Percentiles rank a stretch among this genome's conserved stretches.
These are phyloP conservation scores for Podarcis muralis DNA, from an alignment of 2,113 vertebrate genomes.

Conservation along the genomic window DNA sequence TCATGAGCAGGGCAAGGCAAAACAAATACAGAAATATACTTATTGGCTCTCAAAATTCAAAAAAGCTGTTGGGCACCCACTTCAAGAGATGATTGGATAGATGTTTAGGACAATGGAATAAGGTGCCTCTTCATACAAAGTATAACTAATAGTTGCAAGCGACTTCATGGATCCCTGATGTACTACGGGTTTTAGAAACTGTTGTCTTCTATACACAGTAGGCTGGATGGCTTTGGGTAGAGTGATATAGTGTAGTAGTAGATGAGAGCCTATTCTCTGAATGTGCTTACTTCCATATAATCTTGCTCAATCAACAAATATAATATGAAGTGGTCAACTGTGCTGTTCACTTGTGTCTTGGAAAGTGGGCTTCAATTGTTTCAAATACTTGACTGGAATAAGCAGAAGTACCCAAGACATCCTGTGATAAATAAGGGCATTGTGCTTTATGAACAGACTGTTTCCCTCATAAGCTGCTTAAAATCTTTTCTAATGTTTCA, in stretches of 20 bases:
- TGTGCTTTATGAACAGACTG: slow-evolving; percentile 30
- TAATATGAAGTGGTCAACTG: not conserved
- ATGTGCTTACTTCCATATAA: not conserved
- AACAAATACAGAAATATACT: not conserved
- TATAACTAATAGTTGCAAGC: not conserved
- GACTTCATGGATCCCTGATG: too few species aligned
- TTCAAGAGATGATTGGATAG: not conserved
- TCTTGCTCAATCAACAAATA: slow-evolving; percentile 19
- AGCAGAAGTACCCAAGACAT: slow-evolving; percentile 22
- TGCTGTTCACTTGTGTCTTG: slow-evolving; percentile 13
- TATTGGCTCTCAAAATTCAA: not conserved
- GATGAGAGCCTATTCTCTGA: not conserved
- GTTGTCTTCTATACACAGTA: too few species aligned
- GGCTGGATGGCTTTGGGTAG: too few species aligned
- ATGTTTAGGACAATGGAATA: not conserved
- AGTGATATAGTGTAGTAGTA: not conserved
- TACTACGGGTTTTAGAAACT: too few species aligned
- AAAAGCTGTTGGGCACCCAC: not conserved
- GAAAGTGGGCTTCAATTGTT: not conserved
- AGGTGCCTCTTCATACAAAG: not conserved
- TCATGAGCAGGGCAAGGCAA: not conserved
- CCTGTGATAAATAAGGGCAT: slow-evolving; percentile 15
- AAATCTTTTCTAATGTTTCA: slow-evolving; percentile 68
- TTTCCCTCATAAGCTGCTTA: slow-evolving; percentile 60
- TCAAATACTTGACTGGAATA: slow-evolving; percentile 43